Evolutionary conservation across 2,113 vertebrate genomes (phyloP), one percentile per base, ranked within the genome.

Genomic region (Myiagra hebetior): DNA sequence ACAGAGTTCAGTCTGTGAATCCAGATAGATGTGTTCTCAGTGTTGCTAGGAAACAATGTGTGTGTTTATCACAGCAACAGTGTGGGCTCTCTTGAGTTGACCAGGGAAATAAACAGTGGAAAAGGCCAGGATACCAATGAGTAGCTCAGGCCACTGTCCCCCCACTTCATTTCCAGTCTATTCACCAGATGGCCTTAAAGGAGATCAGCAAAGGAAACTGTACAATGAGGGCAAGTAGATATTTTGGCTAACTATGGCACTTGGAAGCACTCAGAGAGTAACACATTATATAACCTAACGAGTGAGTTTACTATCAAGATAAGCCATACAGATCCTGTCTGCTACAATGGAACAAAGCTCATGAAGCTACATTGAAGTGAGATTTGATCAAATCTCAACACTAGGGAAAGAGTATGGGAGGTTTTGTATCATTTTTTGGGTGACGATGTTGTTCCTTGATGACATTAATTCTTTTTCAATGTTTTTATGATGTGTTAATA

Each of bases 381-480:
- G 13, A 50, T 53, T 78, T 63, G 17, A 47, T 55, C 11, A 35
- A n/a, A 52, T 57, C 21, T 60, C 70, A 60, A 20, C 15, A 33
- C 26, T 8, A 49, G 12, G 0, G 0, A 42, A 69, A 84, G 35
- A 42, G 5, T 64, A 42, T 4, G 3, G 14, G 15, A 2, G 0
- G 2, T 5, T 56, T 70, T 0, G 0, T 87, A 19, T 46, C 28
- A 3, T 39, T 44, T 87, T 24, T 62, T 52, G 24, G 11, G 9
- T 75, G 15, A 13, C 53, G 37, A 21, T 81, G 20, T 37, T 73
- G 18, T 69, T 74, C 23, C 49, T 62, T 65, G 31, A 56, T 42
- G 5, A 41, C 9, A 69, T 44, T 27, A 44, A 13, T 31, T 33
- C 10, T 46, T 85, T 42, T 7, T 7, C 41, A 52, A 6, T 19